Evolutionary conservation across 2,888 invertebrate genomes (phyloP).

Genomic region (Pseudanteris insignis): DNA sequence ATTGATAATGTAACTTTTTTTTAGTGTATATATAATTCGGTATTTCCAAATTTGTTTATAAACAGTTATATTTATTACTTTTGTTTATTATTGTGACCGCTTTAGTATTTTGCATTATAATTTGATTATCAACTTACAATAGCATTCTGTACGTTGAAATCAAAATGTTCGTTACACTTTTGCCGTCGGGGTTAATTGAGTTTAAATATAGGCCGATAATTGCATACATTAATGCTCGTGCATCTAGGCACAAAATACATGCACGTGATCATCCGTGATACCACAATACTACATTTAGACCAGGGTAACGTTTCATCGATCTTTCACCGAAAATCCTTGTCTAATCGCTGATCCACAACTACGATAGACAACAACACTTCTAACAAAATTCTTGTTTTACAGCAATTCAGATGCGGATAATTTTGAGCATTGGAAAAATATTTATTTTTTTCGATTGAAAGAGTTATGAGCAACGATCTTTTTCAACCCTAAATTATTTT

Average conservation of each 20-base stretch:
- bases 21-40: no score
- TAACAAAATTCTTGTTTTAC: constrained; percentile 23
- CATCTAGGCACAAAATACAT: constrained; percentile 17
- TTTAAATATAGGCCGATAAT: constrained; percentile 16
- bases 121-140: no score
- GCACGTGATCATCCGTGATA: constrained; percentile 19
- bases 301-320: constrained; percentile 22
- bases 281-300: constrained; percentile 12
- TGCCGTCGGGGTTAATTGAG: not conserved
- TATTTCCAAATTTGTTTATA: no score
- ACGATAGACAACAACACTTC: constrained; percentile 11
- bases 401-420: constrained; percentile 23
- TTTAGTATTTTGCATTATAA: no score
- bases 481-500: no score
- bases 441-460: no score
- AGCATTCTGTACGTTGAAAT: constrained; percentile 1
- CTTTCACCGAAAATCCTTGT: constrained; percentile 24
- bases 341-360: constrained; percentile 10
- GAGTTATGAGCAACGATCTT: no score
- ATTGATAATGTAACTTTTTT: no score
- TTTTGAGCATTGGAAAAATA: constrained; percentile 5
- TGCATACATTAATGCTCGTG: constrained; percentile 11
- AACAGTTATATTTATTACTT: no score
- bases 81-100: no score
- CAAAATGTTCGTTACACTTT: constrained; percentile 15